Evolutionary conservation across 2,888 invertebrate species (phyloP).

Genomic region (Bruchidius siliquastri): DNA sequence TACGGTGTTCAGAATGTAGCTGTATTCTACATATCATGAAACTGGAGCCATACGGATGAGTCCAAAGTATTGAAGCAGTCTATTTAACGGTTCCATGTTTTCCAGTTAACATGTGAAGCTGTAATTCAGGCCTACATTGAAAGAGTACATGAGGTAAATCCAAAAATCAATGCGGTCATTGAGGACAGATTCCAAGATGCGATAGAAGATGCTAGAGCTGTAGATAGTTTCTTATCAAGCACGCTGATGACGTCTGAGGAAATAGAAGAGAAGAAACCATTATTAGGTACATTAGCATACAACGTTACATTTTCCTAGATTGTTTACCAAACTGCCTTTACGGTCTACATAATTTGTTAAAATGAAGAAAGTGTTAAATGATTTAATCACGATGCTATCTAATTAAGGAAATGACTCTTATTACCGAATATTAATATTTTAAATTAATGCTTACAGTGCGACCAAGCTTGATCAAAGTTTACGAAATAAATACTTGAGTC

Average conservation of each 20-base stretch:
- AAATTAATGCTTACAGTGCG: background rate
- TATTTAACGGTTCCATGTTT: constrained; percentile 23
- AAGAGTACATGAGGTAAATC: constrained; percentile 74
- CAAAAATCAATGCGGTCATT: constrained; percentile 73
- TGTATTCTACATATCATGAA: too few species aligned
- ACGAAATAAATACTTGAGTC: too few species aligned
- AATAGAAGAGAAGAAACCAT: constrained; percentile 63
- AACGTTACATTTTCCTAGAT: background rate
- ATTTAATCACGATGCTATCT: background rate
- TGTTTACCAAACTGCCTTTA: background rate
- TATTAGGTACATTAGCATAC: constrained; percentile 19
- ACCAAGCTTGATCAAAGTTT: too few species aligned
- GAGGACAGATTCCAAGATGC: constrained; percentile 74
- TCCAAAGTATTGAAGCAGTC: background rate
- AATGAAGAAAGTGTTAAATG: background rate
- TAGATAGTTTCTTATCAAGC: constrained; percentile 61
- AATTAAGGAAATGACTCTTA: background rate
- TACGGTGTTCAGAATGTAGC: too few species aligned
- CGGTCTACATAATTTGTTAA: background rate
- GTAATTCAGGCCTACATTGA: constrained; percentile 69
- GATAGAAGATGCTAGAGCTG: constrained; percentile 65
- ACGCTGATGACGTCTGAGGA: constrained; percentile 50
- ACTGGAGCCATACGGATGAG: too few species aligned
- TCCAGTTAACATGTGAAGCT: constrained; percentile 66
- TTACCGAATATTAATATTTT: background rate